phyloP scores from a whole-genome alignment of 92 coral and sea anemone species.

The Isaurus tuberculatus region DNA sequence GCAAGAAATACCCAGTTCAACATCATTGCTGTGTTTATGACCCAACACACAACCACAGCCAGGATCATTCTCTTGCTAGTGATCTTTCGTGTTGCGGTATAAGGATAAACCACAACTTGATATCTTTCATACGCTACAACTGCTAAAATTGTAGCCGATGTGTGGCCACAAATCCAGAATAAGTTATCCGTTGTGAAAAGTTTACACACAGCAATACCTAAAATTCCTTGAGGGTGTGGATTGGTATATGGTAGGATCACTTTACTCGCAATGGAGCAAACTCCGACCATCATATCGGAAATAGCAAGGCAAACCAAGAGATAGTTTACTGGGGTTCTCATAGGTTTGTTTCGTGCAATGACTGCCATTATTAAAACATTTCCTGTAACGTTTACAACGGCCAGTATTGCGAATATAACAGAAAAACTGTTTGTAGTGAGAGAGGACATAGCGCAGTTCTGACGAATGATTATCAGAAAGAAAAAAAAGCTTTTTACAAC shows the following conservation, averaged over 20 bases:
- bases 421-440: background rate
- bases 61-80: conserved; percentile 11
- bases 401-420: background rate
- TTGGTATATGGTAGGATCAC: background rate
- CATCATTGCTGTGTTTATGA: background rate
- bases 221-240: background rate
- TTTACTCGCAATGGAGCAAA: background rate
- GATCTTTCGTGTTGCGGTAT: conserved; percentile 3
- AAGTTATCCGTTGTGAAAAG: conserved; percentile 2
- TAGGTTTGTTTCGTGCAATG: conserved; percentile 7
- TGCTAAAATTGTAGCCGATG: background rate
- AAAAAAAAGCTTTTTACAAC: too few species aligned
- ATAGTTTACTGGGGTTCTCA: conserved; percentile 22
- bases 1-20: conserved; percentile 18
- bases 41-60: conserved; percentile 10
- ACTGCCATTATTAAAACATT: conserved; percentile 2
- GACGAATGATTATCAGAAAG: background rate
- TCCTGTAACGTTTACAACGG: background rate
- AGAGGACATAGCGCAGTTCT: background rate
- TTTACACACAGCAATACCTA: background rate
- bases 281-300: conserved; percentile 4
- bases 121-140: conserved; percentile 17
- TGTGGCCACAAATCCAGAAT: conserved; percentile 3
- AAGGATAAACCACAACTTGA: conserved; percentile 23
- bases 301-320: conserved; percentile 6